phyloP scores from a whole-genome alignment of 2,888 invertebrate species.

The Drosophila trichaetosa region DNA sequence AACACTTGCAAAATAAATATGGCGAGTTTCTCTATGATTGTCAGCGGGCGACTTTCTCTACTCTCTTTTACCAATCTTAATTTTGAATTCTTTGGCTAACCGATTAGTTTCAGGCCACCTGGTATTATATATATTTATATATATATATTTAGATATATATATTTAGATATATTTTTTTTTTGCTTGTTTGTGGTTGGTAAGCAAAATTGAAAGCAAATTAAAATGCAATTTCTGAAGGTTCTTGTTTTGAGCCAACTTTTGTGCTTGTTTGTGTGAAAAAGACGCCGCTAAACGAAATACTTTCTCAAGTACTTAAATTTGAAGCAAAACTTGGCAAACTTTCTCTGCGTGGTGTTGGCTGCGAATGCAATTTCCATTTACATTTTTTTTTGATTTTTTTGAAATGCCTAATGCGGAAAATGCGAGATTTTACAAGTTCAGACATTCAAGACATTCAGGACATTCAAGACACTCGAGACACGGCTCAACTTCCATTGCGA shows the following conservation, averaged over 20 bases:
- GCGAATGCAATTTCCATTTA: constrained; percentile 73
- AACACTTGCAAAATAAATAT: not conserved
- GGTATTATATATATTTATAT: constrained; percentile 1
- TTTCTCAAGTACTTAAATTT: constrained; percentile 71
- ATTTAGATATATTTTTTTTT: not conserved
- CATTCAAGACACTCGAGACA: not conserved
- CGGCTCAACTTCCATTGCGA: not conserved
- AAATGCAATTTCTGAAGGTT: constrained; percentile 69
- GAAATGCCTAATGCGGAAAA: constrained; percentile 24
- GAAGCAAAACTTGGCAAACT: constrained; percentile 62
- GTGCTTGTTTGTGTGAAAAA: constrained; percentile 8
- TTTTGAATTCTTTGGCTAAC: not conserved
- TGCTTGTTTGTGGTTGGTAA: constrained; percentile 12
- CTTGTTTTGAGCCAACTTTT: constrained; percentile 38
- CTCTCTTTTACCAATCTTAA: not conserved
- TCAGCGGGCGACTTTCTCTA: not conserved
- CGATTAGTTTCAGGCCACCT: constrained; percentile 35
- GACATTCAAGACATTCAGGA: not conserved
- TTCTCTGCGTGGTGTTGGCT: constrained; percentile 45
- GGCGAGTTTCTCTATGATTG: not conserved
- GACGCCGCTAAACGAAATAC: constrained; percentile 63
- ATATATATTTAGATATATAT: not conserved
- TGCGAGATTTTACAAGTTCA: not conserved
- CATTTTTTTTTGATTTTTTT: not conserved
- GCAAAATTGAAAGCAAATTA: constrained; percentile 62